These are phyloP conservation scores for Scomberomorus guttatus DNA, from an alignment of 2,797 vertebrate genomes.

Conservation along the genomic window DNA sequence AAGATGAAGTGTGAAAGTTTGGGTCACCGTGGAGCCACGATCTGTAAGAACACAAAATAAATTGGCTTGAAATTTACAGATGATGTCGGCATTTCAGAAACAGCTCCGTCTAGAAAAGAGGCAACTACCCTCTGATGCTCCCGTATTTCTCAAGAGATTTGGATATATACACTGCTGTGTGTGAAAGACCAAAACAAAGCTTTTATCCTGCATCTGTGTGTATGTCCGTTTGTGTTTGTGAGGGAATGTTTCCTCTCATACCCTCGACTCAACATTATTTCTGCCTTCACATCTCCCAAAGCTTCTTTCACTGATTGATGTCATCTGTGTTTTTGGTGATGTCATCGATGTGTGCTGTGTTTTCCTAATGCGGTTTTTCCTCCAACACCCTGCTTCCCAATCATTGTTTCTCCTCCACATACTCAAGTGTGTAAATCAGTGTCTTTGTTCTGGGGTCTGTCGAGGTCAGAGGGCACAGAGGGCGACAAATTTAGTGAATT, in stretches of 20 bases:
- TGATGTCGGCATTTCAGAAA: conserved; percentile 11
- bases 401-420: conserved; percentile 53
- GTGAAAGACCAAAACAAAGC: conserved; percentile 7
- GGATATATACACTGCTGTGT: background rate
- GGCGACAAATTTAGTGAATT: background rate
- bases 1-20: conserved; percentile 2
- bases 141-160: conserved; percentile 7
- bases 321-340: conserved; percentile 69
- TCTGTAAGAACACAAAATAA: conserved; percentile 1
- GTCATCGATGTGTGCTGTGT: conserved; percentile 71
- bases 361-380: conserved; percentile 57
- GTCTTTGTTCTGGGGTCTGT: conserved; percentile 48
- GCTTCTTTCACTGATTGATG: conserved; percentile 68
- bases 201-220: conserved; percentile 42
- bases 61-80: background rate
- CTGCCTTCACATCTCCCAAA: conserved; percentile 51
- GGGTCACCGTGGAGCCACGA: background rate
- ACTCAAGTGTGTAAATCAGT: conserved; percentile 53
- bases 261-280: conserved; percentile 25
- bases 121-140: background rate
- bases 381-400: conserved; percentile 53
- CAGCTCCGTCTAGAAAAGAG: conserved; percentile 26
- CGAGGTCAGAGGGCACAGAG: conserved; percentile 76
- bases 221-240: conserved; percentile 37
- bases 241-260: conserved; percentile 44